Evolutionary conservation across 2,888 invertebrate species (phyloP).

Genomic region (Chloromyia formosa): DNA sequence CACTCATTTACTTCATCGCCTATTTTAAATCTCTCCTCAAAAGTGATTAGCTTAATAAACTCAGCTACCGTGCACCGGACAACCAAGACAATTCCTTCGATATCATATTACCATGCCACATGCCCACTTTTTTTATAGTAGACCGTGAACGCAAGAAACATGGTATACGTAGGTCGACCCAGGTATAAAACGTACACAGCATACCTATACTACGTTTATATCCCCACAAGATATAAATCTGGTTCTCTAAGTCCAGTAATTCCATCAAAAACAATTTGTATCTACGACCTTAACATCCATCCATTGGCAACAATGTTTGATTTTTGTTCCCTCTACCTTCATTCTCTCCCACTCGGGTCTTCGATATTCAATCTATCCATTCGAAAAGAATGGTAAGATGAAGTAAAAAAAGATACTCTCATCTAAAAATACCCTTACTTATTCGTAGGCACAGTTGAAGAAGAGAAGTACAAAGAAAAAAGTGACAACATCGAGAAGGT

Average conservation of each 20-base stretch:
- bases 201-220: not conserved
- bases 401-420: not conserved
- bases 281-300: not conserved
- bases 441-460: too few relatives aligned
- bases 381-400: not conserved
- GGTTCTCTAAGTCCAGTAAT: not conserved
- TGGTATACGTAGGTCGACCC: too few relatives aligned
- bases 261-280: constrained; percentile 23
- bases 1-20: too few relatives aligned
- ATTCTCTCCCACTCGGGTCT: too few relatives aligned
- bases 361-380: too few relatives aligned
- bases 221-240: constrained; percentile 10
- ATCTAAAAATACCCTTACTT: constrained; percentile 6
- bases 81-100: not conserved
- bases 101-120: constrained; percentile 6
- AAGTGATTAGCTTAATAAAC: constrained; percentile 7
- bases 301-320: too few relatives aligned
- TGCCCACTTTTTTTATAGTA: not conserved
- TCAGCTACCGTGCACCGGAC: constrained; percentile 18
- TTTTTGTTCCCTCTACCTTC: too few relatives aligned
- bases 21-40: too few relatives aligned
- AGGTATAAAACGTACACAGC: not conserved
- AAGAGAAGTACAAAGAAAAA: constrained; percentile 5
- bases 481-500: constrained; percentile 38
- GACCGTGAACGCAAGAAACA: not conserved